phyloP scores from a whole-genome alignment of 1,140 invertebrate species.

The Glossosoma conforme region DNA sequence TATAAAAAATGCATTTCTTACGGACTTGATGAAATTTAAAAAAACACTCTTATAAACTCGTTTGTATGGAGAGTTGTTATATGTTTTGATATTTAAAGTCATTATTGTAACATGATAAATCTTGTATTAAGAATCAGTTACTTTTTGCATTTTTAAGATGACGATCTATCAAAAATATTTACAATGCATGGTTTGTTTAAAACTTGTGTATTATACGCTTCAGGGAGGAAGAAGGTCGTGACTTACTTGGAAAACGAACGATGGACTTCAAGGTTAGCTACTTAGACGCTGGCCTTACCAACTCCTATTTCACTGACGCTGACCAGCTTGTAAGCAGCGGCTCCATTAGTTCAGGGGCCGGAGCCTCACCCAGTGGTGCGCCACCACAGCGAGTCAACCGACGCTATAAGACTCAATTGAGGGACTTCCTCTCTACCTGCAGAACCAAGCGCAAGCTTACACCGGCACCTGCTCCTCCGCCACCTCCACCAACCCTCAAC shows the following conservation, averaged over 20 bases:
- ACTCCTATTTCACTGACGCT: constrained; percentile 81
- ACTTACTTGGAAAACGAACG: constrained; percentile 91
- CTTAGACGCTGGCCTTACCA: constrained; percentile 84
- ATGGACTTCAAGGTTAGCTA: constrained; percentile 99
- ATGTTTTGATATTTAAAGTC: not conserved
- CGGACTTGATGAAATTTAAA: too few relatives aligned
- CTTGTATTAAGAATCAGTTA: too few relatives aligned
- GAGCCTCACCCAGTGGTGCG: constrained; percentile 44
- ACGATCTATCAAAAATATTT: too few relatives aligned
- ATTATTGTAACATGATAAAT: too few relatives aligned
- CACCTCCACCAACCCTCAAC: constrained; percentile 40
- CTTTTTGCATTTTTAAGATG: too few relatives aligned
- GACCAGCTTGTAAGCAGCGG: constrained; percentile 66
- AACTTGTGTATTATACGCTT: too few relatives aligned
- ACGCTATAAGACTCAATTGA: constrained; percentile 86
- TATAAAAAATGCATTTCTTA: too few relatives aligned
- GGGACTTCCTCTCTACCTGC: constrained; percentile 89
- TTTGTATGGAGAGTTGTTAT: too few relatives aligned
- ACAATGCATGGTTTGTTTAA: too few relatives aligned
- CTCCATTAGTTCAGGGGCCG: constrained; percentile 31
- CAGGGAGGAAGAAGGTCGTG: constrained; percentile 97
- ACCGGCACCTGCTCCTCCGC: constrained; percentile 41
- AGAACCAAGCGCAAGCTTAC: constrained; percentile 82
- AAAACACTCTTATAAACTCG: too few relatives aligned
- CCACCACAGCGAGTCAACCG: constrained; percentile 74